Conservation (phyloP, 1,140 invertebrate species). For the Zaprionus nigranus region DNA sequence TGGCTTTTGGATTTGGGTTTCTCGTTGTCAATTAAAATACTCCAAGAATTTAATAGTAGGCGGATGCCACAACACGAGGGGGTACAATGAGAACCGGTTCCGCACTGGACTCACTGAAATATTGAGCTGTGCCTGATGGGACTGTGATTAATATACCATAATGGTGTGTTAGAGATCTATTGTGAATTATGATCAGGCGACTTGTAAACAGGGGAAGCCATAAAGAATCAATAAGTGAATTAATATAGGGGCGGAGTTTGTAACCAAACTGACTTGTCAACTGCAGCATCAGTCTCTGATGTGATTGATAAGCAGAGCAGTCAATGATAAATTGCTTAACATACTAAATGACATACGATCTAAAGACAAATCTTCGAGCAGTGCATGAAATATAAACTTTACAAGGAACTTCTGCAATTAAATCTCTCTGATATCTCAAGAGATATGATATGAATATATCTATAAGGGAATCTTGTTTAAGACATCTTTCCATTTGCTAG, state of each 20-base stretch:
- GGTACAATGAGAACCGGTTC: neutral
- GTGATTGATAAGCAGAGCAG: neutral
- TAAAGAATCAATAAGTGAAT: neutral
- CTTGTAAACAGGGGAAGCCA: neutral
- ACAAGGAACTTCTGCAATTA: neutral
- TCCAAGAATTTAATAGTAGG: slow-evolving; percentile 46
- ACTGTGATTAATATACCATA: slow-evolving; percentile 11
- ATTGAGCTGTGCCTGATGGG: slow-evolving; percentile 11
- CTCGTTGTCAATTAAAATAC: slow-evolving; percentile 73
- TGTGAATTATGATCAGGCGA: slow-evolving; percentile 9
- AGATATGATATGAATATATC: no score
- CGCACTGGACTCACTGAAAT: slow-evolving; percentile 15
- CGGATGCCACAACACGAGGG: slow-evolving; percentile 1
- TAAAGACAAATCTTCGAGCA: neutral
- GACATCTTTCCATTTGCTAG: no score
- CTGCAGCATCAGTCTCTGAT: neutral
- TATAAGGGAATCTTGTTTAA: no score
- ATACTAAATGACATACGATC: neutral
- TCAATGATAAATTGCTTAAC: neutral
- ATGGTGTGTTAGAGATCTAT: slow-evolving; percentile 24
- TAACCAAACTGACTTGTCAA: neutral
- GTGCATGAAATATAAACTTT: neutral
- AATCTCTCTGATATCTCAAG: no score
- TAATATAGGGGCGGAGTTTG: slow-evolving; percentile 13
- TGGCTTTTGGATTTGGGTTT: no score